Base-by-base conservation (phyloP, 1,140 invertebrate species). In the Agraylea sexmaculata region DNA sequence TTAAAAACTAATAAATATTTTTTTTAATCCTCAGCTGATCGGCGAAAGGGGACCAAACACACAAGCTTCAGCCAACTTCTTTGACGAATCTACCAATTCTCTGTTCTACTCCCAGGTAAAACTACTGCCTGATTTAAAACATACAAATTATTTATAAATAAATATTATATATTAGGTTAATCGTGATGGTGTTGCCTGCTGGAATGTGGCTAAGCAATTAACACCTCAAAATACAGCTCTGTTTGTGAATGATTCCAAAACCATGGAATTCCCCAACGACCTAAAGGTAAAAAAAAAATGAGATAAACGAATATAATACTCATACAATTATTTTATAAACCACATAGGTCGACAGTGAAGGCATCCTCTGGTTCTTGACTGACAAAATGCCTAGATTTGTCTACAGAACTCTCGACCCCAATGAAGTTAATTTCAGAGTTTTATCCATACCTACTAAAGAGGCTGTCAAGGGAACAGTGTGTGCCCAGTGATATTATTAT, bases 61-160 rank as follows among this genome's bases (percentile, higher is more conserved):
- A 1, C 82, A 87, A 53, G 76, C 80, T 11, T 79, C 79, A 4
- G 75, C 79, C 1, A 81, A 80, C 35, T 80, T 73, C 49, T 68
- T 79, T 41, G 78, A 85, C 49, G 69, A 74, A 21, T 73, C 74
- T 34, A 78, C 73, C 1, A 75, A 73, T 6, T 75, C 83, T 7
- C 62, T 85, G 1, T 81, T 87, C 54, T 87, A 84, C 51, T 78
- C 80, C 6, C 74, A 83, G 53, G 70, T 82, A 18, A 29, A 12
- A 12, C 23, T 7, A 25, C n/a, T 6, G 6, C 6, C 6, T 25
- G 23, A 6, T 25, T 25, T 25, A 7, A 25, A 7, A 25, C 6
- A 25, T 25, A 25, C 6, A 25, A 25, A 31, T 31, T 8, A 31
- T 31, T 6, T 10, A 31, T 31, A 31, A 11, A 10, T 6, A 31